Percentiles rank a stretch among this genome's conserved stretches.
Evolutionary conservation across 37 sponge, comb jelly and placozoan species (phyloP).

Genomic region (Cliona cf. orientalis): DNA sequence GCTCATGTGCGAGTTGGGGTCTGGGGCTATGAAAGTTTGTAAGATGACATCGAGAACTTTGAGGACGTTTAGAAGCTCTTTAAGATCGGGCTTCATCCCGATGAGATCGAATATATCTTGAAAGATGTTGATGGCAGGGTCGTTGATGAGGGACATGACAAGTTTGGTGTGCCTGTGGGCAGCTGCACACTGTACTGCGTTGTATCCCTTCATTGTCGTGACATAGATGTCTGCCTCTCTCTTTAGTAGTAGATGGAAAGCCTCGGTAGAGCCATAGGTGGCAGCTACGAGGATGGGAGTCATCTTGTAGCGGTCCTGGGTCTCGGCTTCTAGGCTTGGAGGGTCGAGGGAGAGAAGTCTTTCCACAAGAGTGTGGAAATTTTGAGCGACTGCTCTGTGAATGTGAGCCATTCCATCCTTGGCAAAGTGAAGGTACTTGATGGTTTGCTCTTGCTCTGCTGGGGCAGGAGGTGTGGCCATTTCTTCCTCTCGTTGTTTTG

Average conservation of each 20-base stretch:
- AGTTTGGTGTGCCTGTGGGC: constrained; percentile 11
- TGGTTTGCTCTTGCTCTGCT: too few species aligned
- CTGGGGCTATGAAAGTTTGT: background rate
- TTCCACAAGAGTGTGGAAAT: background rate
- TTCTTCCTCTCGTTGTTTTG: too few species aligned
- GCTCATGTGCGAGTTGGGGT: background rate
- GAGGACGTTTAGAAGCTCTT: background rate
- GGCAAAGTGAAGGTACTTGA: too few species aligned
- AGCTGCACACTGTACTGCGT: constrained; percentile 29
- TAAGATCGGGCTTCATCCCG: background rate
- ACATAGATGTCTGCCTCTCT: constrained; percentile 10
- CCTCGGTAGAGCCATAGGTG: constrained; percentile 1
- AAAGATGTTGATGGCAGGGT: constrained; percentile 1
- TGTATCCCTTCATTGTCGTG: background rate
- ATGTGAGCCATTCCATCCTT: constrained; percentile 21
- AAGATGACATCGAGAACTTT: constrained; percentile 8
- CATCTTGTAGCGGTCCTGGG: background rate
- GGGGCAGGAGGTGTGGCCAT: too few species aligned
- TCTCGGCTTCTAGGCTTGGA: background rate
- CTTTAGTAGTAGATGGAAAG: constrained; percentile 26
- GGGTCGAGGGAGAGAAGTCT: background rate
- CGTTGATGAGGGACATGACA: background rate
- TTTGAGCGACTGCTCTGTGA: constrained; percentile 35
- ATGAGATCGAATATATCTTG: constrained; percentile 7
- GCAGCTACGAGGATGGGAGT: constrained; percentile 50